Base-by-base conservation (phyloP, 37 sponge, comb jelly and placozoan genomes). In the Corticium candelabrum region DNA sequence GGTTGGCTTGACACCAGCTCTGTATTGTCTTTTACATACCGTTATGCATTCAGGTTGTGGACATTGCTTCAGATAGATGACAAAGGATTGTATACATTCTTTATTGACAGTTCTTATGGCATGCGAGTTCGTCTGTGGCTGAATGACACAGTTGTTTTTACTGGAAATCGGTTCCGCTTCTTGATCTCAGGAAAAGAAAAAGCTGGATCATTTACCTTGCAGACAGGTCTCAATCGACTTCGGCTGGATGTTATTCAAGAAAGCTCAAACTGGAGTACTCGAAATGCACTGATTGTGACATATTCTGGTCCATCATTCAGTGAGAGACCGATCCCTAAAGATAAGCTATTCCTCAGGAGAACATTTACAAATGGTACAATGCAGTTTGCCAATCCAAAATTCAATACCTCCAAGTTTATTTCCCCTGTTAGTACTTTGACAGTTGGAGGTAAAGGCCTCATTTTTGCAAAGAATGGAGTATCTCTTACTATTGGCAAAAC, bases 91-190 rank as follows among this genome's bases (percentile, higher is more conserved):
- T 70, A 70, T 32, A 70, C 4, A 4, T 70, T 70, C 36, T 7
- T 5, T 35, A 30, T 70, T 15, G 4, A 35, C 33, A 29, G 31
- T 32, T 7, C 4, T 15, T 29, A 29, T 34, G 73, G 73, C 33
- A 29, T 70, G 4, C 7, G 73, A 7, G 73, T 15, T 4, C 73
- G 73, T 4, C 73, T 70, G 33, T 70, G 73, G 73, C 33, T 70
- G 4, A 32, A 70, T 32, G 73, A 70, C 73, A 29, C 4, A 5
- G 36, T 70, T 4, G 73, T 70, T 4, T 29, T 70, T 4, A 70
- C 73, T 7, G 33, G 31, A 30, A 5, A 32, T 34, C 11, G 62
- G 62, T 21, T 50, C 21, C 62, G 62, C 11, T 50, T 27, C 21
- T 21, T 50, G 21, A 27, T 27, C 62, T 30, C 5, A 4, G 5